These are phyloP conservation scores for Rachycentron canadum DNA, from an alignment of 2,797 vertebrate species.

Conservation along the genomic window DNA sequence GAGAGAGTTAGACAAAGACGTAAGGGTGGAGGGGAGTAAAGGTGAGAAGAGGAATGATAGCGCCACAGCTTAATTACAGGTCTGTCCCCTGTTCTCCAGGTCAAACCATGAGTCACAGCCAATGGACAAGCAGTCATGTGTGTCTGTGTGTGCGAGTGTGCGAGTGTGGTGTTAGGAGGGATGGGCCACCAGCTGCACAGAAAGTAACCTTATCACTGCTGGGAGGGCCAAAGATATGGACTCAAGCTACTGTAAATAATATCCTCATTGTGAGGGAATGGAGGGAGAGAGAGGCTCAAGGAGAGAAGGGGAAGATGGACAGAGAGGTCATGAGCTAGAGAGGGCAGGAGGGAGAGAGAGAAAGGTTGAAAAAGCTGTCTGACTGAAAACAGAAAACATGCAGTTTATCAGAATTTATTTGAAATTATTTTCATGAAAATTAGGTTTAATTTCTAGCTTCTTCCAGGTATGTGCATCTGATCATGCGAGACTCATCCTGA, in stretches of 20 bases:
- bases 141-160: conserved; percentile 9
- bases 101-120: conserved; percentile 64
- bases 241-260: conserved; percentile 68
- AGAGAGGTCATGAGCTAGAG: conserved; percentile 25
- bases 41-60: conserved; percentile 64
- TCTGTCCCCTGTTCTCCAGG: conserved; percentile 64
- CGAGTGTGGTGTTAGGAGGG: background rate
- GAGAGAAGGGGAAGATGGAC: conserved; percentile 3
- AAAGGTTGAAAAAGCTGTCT: background rate
- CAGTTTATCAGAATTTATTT: no score
- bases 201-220: conserved; percentile 68
- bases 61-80: conserved; percentile 68
- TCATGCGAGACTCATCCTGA: no score
- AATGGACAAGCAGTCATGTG: conserved; percentile 22
- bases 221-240: conserved; percentile 65
- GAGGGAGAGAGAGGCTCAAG: conserved; percentile 2
- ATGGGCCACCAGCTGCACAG: conserved; percentile 50
- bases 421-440: no score
- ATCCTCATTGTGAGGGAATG: conserved; percentile 47
- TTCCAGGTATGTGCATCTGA: background rate
- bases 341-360: conserved; percentile 10
- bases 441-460: no score
- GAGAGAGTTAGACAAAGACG: conserved; percentile 19
- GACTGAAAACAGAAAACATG: no score
- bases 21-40: conserved; percentile 41